Evolutionary conservation across 2,888 invertebrate species (phyloP).

Genomic region (Psococerastis gibbosa): DNA sequence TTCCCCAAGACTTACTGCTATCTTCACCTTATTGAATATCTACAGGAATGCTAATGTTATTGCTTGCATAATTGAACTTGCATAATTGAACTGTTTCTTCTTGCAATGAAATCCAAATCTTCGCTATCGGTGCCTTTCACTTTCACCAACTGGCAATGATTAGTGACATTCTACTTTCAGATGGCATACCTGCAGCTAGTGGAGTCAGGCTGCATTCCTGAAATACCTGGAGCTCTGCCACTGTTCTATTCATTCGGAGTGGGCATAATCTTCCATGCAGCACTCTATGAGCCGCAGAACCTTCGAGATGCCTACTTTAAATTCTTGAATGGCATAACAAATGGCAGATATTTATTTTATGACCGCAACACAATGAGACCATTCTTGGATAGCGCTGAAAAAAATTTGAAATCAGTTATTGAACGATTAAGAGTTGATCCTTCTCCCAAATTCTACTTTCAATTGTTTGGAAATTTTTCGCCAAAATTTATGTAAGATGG

Average conservation of each 20-base stretch:
- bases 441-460: neutral
- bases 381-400: neutral
- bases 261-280: conserved; percentile 56
- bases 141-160: no score
- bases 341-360: conserved; percentile 29
- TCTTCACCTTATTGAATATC: no score
- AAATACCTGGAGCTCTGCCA: conserved; percentile 46
- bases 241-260: conserved; percentile 59
- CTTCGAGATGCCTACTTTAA: conserved; percentile 64
- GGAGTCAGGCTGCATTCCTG: conserved; percentile 40
- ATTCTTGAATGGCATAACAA: conserved; percentile 55
- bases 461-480: neutral
- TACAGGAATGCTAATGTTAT: no score
- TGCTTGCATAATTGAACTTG: no score
- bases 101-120: no score
- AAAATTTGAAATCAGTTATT: neutral
- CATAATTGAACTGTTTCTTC: no score
- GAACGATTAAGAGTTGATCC: conserved; percentile 1
- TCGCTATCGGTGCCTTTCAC: no score
- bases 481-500: no score
- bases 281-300: conserved; percentile 57
- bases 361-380: neutral
- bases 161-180: no score
- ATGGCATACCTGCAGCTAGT: conserved; percentile 52
- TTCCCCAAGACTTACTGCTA: no score